Conservation (phyloP, 1,140 invertebrate genomes). For the Leptoteleia sp. region DNA sequence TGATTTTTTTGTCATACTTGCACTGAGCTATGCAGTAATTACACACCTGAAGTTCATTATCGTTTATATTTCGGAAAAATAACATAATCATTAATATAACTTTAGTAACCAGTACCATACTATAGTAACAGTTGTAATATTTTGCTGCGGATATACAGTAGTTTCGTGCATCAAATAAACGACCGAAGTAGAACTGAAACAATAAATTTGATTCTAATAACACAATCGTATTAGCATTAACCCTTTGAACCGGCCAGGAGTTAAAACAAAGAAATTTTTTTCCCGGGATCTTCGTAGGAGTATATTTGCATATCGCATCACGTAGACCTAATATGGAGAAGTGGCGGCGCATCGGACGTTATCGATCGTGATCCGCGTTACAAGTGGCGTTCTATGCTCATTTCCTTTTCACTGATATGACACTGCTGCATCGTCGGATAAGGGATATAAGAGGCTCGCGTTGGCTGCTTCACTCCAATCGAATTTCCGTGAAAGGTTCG, state of each 20-base stretch:
- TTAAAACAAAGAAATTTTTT: slow-evolving; percentile 29
- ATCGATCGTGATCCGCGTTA: slow-evolving; percentile 61
- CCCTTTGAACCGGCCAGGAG: neutral
- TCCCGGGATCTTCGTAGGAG: slow-evolving; percentile 30
- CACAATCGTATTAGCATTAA: too few relatives aligned
- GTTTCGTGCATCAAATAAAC: too few relatives aligned
- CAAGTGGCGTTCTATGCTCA: slow-evolving; percentile 54
- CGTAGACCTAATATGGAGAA: slow-evolving; percentile 56
- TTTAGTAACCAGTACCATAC: too few relatives aligned
- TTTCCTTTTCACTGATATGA: slow-evolving; percentile 61
- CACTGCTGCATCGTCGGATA: slow-evolving; percentile 53
- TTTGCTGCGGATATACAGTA: too few relatives aligned
- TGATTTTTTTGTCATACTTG: too few relatives aligned
- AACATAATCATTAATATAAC: too few relatives aligned
- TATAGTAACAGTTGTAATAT: too few relatives aligned
- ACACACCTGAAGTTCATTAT: too few relatives aligned
- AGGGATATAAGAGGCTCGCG: slow-evolving; percentile 42
- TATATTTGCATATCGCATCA: slow-evolving; percentile 55
- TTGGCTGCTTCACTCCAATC: slow-evolving; percentile 19
- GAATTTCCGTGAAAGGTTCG: slow-evolving; percentile 50
- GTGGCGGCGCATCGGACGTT: slow-evolving; percentile 34
- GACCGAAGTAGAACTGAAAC: too few relatives aligned
- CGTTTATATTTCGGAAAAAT: too few relatives aligned
- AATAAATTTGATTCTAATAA: too few relatives aligned
- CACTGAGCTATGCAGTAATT: too few relatives aligned